Percentiles rank a stretch among this genome's conserved stretches.
These are phyloP conservation scores for Caenorhabditis becei DNA, from an alignment of 2,888 invertebrate species.

Conservation along the genomic window DNA sequence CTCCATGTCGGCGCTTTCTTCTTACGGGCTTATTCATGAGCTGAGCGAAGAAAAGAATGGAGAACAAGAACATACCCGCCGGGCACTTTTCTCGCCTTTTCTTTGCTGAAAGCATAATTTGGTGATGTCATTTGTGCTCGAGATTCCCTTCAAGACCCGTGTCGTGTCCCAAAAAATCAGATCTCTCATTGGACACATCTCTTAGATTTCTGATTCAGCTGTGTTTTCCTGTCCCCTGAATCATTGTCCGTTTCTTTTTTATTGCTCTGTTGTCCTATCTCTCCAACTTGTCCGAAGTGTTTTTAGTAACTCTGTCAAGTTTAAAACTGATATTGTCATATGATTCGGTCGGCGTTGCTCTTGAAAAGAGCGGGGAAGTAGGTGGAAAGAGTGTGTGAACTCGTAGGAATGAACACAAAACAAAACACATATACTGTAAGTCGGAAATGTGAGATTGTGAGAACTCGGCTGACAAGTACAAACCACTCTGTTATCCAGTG, in stretches of 20 bases:
- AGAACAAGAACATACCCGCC: slow-evolving; percentile 13
- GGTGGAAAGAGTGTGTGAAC: slow-evolving; percentile 18
- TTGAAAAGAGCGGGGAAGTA: not conserved
- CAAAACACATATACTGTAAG: slow-evolving; percentile 36
- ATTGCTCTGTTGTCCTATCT: slow-evolving; percentile 45
- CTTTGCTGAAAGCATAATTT: slow-evolving; percentile 48
- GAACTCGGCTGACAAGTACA: slow-evolving; percentile 19
- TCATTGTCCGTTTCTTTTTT: slow-evolving; percentile 46
- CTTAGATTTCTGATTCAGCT: not conserved
- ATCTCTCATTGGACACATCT: not conserved
- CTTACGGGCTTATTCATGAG: slow-evolving; percentile 40
- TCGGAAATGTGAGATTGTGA: slow-evolving; percentile 25
- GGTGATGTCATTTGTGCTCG: slow-evolving; percentile 30
- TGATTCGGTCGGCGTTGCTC: slow-evolving; percentile 49
- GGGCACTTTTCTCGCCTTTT: slow-evolving; percentile 40
- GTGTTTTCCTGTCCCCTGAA: slow-evolving; percentile 6
- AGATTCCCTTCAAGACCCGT: not conserved
- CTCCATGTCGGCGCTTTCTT: slow-evolving; percentile 48
- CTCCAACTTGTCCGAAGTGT: slow-evolving; percentile 27
- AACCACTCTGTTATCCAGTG: slow-evolving; percentile 6
- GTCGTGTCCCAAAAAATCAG: not conserved
- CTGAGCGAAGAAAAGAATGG: slow-evolving; percentile 16
- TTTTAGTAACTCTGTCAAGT: slow-evolving; percentile 54
- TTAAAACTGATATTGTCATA: slow-evolving; percentile 60
- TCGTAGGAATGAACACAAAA: slow-evolving; percentile 9